Conservation (phyloP, 2,888 invertebrate species). For the Meta bourneti region DNA sequence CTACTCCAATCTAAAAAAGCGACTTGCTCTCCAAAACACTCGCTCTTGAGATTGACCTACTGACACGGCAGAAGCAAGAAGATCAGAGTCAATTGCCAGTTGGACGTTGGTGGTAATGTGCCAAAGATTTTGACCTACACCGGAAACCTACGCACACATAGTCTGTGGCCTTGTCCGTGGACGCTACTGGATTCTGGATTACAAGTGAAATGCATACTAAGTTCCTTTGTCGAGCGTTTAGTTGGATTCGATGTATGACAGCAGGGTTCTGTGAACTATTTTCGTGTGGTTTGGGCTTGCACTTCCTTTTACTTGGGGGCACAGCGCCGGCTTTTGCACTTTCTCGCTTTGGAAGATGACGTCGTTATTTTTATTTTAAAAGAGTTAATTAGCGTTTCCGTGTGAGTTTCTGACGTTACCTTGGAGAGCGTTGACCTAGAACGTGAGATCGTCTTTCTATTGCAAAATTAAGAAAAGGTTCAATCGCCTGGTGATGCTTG, state of each 20-base stretch:
- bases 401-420: neutral
- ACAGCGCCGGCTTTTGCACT: neutral
- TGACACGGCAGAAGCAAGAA: conserved; percentile 44
- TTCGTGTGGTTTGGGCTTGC: too few species aligned
- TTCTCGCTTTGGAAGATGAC: neutral
- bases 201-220: neutral
- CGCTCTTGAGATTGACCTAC: conserved; percentile 56
- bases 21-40: conserved; percentile 7
- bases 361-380: neutral
- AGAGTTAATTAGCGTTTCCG: neutral
- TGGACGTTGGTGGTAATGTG: neutral
- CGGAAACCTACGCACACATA: conserved; percentile 60
- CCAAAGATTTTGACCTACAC: conserved; percentile 57
- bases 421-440: neutral
- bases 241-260: neutral
- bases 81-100: neutral
- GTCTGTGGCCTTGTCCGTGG: conserved; percentile 12
- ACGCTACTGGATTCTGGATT: conserved; percentile 3
- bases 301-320: neutral
- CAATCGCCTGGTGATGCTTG: too few species aligned
- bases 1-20: neutral
- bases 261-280: neutral
- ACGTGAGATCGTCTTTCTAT: neutral
- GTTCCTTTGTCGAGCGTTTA: neutral
- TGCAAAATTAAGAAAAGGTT: too few species aligned